A percentile compares a stretch with the other conserved stretches of the same genome.
Evolutionary conservation across 1,140 invertebrate genomes (phyloP).

Genomic region (Pogonus chalceus): DNA sequence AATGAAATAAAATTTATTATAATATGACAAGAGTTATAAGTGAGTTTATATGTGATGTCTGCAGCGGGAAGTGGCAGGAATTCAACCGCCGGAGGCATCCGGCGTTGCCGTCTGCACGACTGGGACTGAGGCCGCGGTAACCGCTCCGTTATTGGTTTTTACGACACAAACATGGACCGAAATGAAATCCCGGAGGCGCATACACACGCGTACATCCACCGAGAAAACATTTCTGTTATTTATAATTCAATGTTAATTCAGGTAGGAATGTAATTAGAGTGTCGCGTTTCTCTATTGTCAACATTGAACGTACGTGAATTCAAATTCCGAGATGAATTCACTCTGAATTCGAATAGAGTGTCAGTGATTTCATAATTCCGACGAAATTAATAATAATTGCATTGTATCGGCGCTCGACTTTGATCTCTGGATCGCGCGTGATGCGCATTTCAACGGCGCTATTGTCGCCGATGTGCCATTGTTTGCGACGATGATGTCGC

Average conservation of each 20-base stretch:
- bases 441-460: conserved; percentile 1
- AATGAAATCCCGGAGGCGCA: background rate
- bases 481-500: background rate
- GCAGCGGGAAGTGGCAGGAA: background rate
- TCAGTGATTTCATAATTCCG: background rate
- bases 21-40: too few species aligned
- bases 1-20: too few species aligned
- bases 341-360: too few species aligned
- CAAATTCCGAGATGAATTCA: background rate
- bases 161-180: conserved; percentile 5
- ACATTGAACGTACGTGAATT: background rate
- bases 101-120: background rate
- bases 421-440: conserved; percentile 2
- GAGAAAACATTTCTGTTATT: conserved; percentile 6
- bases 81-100: background rate
- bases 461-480: background rate
- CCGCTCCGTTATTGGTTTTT: conserved; percentile 1
- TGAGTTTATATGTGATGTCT: too few species aligned
- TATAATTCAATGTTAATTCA: conserved; percentile 2
- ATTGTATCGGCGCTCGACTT: background rate
- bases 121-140: background rate
- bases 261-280: background rate
- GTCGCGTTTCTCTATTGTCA: background rate
- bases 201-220: background rate
- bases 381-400: conserved; percentile 5